Base-by-base conservation (phyloP, 2,888 invertebrate genomes). In the Phyllotreta striolata region DNA sequence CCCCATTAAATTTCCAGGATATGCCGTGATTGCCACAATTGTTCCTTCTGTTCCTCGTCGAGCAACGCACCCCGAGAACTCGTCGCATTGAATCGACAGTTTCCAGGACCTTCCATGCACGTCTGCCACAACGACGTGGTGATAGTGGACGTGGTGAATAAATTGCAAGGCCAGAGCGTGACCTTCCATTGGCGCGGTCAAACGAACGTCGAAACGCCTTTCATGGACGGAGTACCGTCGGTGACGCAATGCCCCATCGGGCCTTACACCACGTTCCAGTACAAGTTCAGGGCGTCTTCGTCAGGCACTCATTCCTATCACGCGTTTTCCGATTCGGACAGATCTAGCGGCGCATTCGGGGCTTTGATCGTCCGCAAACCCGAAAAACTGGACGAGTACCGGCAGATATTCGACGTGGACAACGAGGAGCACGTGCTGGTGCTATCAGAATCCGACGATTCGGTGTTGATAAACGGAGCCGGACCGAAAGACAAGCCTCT, bases 121-220 rank as follows among this genome's bases (percentile, higher is more conserved):
- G 89, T 89, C 1, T 91, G 91, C 75, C 84, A 88, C 52, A 89
- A 90, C 72, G 93, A 93, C 74, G 85, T 89, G 39, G 82, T 93
- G 1, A 84, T 91, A 0, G 89, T 92, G 0, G 90, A 91, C 77
- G 89, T 92, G 0, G 83, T 85, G 55, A 92, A 92, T 75, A 86
- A 85, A 72, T 82, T 92, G 58, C 87, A 88, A 0, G 88, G 88
- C 34, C 87, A 89, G 74, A 88, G 88, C 55, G 79, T 89, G 0
- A 84, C 89, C 6, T 83, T 93, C 7, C 93, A 93, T 77, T 93
- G 92, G 92, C 89, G 92, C 74, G 93, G 93, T 0, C 91, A 91
- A 69, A 89, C 88, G 73, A 83, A 73, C 86, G 87, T 78, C 80
- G 84, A 72, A 85, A 85, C 89, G 1, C 90, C 90, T 0, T 88